These are phyloP conservation scores for Seira ritae DNA, from an alignment of 2,888 invertebrate species.

Conservation along the genomic window DNA sequence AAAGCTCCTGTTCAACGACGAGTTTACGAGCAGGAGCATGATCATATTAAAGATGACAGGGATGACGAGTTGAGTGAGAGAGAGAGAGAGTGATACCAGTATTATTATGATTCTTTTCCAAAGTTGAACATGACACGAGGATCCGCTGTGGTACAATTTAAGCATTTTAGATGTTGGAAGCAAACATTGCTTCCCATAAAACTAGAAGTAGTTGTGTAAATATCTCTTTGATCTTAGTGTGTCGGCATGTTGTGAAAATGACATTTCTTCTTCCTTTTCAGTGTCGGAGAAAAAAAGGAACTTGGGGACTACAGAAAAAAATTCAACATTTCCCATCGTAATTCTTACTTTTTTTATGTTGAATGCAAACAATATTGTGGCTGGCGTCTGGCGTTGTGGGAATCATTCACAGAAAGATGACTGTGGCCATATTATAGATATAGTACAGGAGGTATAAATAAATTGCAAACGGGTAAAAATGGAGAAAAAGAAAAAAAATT, in stretches of 20 bases:
- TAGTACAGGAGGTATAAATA: no score
- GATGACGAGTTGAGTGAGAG: background rate
- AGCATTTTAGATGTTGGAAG: background rate
- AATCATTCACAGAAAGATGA: no score
- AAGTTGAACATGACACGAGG: background rate
- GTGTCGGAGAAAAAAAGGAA: background rate
- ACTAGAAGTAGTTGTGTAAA: background rate
- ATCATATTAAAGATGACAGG: no score
- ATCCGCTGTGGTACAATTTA: background rate
- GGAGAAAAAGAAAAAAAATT: no score
- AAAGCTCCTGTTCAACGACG: no score
- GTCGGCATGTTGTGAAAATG: constrained; percentile 33
- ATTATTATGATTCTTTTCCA: background rate
- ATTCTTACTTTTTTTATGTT: background rate
- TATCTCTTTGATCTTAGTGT: constrained; percentile 35
- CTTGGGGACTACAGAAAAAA: background rate
- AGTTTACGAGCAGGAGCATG: no score
- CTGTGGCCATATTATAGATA: no score
- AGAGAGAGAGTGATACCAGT: no score
- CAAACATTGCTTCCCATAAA: no score
- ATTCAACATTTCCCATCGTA: background rate
- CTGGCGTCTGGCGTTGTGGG: no score
- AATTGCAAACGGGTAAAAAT: no score
- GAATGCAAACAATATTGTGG: background rate
- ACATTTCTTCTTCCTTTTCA: constrained; percentile 2